Conservation (phyloP, 2,888 invertebrate species). For the Ypsolopha sequella region DNA sequence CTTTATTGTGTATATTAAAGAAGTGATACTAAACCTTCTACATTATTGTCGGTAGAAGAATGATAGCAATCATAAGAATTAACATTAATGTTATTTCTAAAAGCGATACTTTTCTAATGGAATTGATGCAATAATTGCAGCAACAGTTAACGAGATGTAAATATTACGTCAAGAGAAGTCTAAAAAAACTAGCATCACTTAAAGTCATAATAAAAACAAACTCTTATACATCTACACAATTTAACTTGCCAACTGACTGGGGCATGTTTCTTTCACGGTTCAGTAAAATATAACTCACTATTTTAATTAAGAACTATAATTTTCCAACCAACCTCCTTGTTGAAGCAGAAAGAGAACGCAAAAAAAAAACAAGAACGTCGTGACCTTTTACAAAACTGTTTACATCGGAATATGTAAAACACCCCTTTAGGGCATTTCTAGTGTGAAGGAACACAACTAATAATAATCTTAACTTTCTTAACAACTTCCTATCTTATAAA, state of each 20-base stretch:
- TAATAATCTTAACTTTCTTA: constrained; percentile 16
- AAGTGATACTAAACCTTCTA: too few relatives aligned
- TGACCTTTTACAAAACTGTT: not conserved
- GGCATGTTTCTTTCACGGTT: not conserved
- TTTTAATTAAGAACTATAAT: not conserved
- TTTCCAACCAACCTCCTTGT: not conserved
- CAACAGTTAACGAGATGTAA: too few relatives aligned
- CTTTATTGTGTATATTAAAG: too few relatives aligned
- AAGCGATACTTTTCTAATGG: too few relatives aligned
- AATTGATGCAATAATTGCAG: too few relatives aligned
- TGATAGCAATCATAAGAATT: too few relatives aligned
- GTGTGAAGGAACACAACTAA: constrained; percentile 3
- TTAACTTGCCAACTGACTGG: not conserved
- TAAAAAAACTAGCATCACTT: too few relatives aligned
- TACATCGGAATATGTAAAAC: not conserved
- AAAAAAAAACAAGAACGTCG: not conserved
- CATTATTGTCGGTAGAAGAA: too few relatives aligned
- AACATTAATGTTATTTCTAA: too few relatives aligned
- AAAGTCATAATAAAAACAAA: too few relatives aligned
- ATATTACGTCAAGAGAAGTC: too few relatives aligned
- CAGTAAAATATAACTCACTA: not conserved
- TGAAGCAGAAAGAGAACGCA: not conserved
- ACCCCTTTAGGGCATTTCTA: not conserved
- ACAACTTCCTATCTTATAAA: constrained; percentile 58
- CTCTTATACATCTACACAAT: too few relatives aligned